Conservation (phyloP, 2,113 vertebrate species). For the Labeo rohita region DNA sequence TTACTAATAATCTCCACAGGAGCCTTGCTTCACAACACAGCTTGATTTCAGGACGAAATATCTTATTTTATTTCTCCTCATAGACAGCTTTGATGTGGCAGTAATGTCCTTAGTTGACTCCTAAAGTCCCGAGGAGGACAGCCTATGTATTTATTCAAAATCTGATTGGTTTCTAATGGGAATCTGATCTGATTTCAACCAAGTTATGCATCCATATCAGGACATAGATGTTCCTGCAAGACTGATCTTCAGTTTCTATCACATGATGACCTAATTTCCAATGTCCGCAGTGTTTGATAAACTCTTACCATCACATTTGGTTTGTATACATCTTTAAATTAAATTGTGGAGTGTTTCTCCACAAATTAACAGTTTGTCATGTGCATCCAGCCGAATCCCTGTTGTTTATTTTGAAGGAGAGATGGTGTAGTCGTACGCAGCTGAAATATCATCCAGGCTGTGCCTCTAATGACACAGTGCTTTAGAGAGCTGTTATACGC, state of each 20-base stretch:
- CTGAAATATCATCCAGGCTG: slow-evolving; percentile 40
- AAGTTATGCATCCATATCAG: background rate
- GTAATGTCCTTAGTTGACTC: slow-evolving; percentile 16
- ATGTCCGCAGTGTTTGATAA: background rate
- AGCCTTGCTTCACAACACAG: slow-evolving; percentile 32
- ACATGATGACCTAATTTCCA: background rate
- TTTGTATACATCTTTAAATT: background rate
- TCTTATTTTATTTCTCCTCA: slow-evolving; percentile 35
- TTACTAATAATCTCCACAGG: slow-evolving; percentile 48
- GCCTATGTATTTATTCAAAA: background rate
- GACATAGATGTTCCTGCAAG: background rate
- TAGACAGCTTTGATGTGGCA: slow-evolving; percentile 37
- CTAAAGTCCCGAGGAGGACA: background rate
- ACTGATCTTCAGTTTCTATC: background rate
- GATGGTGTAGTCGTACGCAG: background rate
- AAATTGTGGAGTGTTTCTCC: background rate
- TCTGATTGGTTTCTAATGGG: background rate
- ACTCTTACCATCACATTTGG: background rate
- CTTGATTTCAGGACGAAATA: slow-evolving; percentile 32
- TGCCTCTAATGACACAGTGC: slow-evolving; percentile 24
- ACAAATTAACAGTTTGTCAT: background rate
- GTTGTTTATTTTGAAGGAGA: slow-evolving; percentile 31
- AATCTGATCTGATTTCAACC: slow-evolving; percentile 14
- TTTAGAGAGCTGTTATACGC: slow-evolving; percentile 9
- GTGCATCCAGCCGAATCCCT: background rate